These are phyloP conservation scores for Leptinotarsa texana DNA, from an alignment of 1,140 invertebrate species.

Conservation along the genomic window DNA sequence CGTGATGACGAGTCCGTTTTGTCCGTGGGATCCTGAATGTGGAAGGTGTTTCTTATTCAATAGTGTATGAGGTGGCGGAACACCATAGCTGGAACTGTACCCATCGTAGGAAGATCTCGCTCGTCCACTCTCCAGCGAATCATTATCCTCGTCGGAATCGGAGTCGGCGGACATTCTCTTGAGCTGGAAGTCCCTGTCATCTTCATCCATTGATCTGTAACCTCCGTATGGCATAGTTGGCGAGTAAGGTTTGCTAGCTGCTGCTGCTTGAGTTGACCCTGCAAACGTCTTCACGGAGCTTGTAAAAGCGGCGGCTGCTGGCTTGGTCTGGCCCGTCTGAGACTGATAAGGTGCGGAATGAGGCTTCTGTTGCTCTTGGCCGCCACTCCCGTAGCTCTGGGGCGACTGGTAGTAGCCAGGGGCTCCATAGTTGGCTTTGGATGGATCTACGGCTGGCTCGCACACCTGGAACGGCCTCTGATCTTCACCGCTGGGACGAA, in stretches of 20 bases:
- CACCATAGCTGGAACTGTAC: background rate
- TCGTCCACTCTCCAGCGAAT: conserved; percentile 10
- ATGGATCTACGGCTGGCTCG: conserved; percentile 37
- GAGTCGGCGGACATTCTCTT: conserved; percentile 17
- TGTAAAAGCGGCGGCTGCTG: conserved; percentile 29
- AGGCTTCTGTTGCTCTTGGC: conserved; percentile 13
- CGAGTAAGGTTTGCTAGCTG: conserved; percentile 10
- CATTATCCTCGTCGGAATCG: conserved; percentile 33
- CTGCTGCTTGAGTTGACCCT: conserved; percentile 6
- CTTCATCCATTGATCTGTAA: conserved; percentile 24
- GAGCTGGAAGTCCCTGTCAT: background rate
- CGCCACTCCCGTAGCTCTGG: background rate
- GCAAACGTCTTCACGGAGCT: conserved; percentile 23
- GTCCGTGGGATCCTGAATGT: conserved; percentile 31
- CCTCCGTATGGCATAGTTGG: conserved; percentile 20
- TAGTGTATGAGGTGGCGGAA: conserved; percentile 19
- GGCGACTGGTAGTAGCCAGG: background rate
- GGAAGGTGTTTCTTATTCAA: conserved; percentile 25
- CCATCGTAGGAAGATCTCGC: conserved; percentile 24
- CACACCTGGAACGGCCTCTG: conserved; percentile 53
- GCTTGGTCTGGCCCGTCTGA: conserved; percentile 26
- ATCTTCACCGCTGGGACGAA: conserved; percentile 47
- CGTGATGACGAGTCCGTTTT: conserved; percentile 52
- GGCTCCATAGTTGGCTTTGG: conserved; percentile 16
- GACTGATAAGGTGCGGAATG: conserved; percentile 7